Conservation (phyloP, 2,888 invertebrate genomes). For the Troilus luridus region DNA sequence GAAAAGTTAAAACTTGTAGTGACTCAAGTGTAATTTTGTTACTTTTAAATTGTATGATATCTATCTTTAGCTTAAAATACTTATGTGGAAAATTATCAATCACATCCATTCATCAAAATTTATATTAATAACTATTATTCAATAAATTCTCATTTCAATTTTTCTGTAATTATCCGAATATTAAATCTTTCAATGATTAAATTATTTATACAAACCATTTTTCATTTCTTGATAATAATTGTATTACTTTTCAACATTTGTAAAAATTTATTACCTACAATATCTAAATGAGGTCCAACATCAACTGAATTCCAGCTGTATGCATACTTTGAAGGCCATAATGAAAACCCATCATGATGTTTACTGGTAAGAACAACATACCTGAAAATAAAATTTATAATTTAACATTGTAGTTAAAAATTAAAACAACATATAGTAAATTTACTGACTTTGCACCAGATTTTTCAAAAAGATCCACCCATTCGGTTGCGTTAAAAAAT, state of each 20-base stretch:
- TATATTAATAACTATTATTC: too few relatives aligned
- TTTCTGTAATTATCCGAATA: background rate
- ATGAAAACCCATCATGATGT: slow-evolving; percentile 89
- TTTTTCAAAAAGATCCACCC: slow-evolving; percentile 86
- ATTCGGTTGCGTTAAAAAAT: slow-evolving; percentile 86
- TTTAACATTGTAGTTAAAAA: background rate
- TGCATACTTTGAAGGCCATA: slow-evolving; percentile 86
- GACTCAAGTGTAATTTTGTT: too few relatives aligned
- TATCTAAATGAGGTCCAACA: slow-evolving; percentile 82
- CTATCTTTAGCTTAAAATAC: too few relatives aligned
- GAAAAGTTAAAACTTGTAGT: too few relatives aligned
- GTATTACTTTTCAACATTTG: background rate
- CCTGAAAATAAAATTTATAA: slow-evolving; percentile 69
- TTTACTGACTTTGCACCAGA: slow-evolving; percentile 87
- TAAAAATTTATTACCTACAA: slow-evolving; percentile 74
- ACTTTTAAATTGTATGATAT: too few relatives aligned
- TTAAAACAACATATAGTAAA: slow-evolving; percentile 61
- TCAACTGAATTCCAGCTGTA: slow-evolving; percentile 90
- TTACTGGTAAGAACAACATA: slow-evolving; percentile 89
- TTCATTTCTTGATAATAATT: background rate
- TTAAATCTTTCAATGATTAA: background rate
- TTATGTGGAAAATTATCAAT: too few relatives aligned
- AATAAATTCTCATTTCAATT: background rate
- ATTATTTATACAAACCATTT: background rate
- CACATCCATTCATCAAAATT: too few relatives aligned